A percentile compares a stretch with the other conserved stretches of the same genome.
Conservation (phyloP, 2,888 invertebrate species). For the Drosophila ezoana region DNA sequence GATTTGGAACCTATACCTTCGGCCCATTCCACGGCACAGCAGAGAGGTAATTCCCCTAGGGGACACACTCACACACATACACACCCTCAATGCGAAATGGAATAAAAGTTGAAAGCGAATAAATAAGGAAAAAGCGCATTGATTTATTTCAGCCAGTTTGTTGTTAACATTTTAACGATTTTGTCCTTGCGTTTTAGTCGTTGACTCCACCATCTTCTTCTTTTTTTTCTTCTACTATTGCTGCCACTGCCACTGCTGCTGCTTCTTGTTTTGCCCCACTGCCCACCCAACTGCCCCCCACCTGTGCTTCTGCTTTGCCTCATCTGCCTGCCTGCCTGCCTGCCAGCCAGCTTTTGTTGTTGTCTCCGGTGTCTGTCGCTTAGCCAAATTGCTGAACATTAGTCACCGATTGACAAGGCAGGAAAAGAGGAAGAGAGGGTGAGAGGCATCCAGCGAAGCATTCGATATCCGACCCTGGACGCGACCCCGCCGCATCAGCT, state of each 20-base stretch:
- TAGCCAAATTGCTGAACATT: constrained; percentile 80
- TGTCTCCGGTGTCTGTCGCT: constrained; percentile 77
- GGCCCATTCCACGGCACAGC: neutral
- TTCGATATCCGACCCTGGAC: constrained; percentile 31
- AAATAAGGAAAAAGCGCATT: constrained; percentile 77
- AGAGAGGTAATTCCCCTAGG: constrained; percentile 36
- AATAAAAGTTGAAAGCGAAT: constrained; percentile 76
- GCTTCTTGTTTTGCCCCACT: neutral
- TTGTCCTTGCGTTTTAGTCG: constrained; percentile 77
- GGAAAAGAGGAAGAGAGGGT: constrained; percentile 40
- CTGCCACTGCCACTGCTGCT: neutral
- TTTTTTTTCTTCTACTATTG: constrained; percentile 1
- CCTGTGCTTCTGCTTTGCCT: constrained; percentile 11
- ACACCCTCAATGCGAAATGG: constrained; percentile 39
- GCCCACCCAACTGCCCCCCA: neutral
- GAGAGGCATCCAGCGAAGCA: constrained; percentile 57
- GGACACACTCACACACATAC: constrained; percentile 22
- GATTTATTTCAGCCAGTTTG: constrained; percentile 78
- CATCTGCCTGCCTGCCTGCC: constrained; percentile 7
- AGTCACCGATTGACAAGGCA: constrained; percentile 80
- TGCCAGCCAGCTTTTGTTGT: constrained; percentile 28
- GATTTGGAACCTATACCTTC: constrained; percentile 45
- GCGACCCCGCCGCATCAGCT: neutral
- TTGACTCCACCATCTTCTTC: constrained; percentile 22
- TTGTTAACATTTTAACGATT: constrained; percentile 82